Base-by-base conservation (phyloP, 2,888 invertebrate species). In the Caradrina clavipalpis region DNA sequence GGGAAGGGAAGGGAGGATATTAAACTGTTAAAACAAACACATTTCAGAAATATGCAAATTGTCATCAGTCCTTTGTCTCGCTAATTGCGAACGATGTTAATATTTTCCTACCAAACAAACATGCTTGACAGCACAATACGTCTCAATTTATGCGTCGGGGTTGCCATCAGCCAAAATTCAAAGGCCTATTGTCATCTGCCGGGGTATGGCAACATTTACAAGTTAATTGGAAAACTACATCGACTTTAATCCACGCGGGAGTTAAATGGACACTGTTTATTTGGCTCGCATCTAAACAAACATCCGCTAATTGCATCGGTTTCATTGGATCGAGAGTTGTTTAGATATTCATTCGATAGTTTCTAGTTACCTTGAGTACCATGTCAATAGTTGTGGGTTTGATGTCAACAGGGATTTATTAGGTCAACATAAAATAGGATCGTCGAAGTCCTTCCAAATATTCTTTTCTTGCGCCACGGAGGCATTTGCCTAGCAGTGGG, bases 141-240 rank as follows among this genome's bases (percentile, higher is more conserved):
- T 85, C 83, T 85, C 86, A 86, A 87, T 87, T 88, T 81, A 82
- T 82, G 78, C 80, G 61, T 62, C 19, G 56, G 73, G 68, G 66
- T 68, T 73, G 63, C 65, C 69, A 73, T 75, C 70, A 75, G 47
- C 61, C 66, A 66, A 78, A 84, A 79, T 83, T 85, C 82, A 87
- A 86, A 85, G 76, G 81, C 70, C 76, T 73, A 81, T 85, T 80
- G 78, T 82, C 65, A 73, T 72, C 56, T 60, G 56, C 51, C 35
- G 15, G 67, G 67, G 51, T 62, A 65, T 76, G 71, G 69, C 78
- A 78, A 83, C 80, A 84, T 85, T 85, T 86, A 83, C 80, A 75
- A 81, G 78, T 84, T 88, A 89, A 90, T 88, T 89, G 87, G 90
- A 88, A 90, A 90, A 88, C 89, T 90, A 87, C 83, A 83, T 83